phyloP scores from a whole-genome alignment of 2,113 vertebrate species.

The Pelobates fuscus region DNA sequence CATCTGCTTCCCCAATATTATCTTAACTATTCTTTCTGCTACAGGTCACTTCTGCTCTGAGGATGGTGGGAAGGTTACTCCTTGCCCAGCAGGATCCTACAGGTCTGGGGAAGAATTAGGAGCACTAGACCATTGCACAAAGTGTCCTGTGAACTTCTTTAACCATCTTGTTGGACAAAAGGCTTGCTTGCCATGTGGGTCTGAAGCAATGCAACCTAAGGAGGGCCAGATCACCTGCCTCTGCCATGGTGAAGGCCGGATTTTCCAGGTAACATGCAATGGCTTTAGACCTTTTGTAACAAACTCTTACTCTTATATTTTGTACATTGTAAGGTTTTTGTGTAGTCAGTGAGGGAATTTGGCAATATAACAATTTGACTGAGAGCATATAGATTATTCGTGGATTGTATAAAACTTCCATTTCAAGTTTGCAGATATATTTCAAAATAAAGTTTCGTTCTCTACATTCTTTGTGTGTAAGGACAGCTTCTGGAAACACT shows the following conservation, averaged over 20 bases:
- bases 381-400: no score
- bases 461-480: no score
- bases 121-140: slow-evolving; percentile 60
- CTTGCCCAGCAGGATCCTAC: slow-evolving; percentile 81
- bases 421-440: no score
- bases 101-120: slow-evolving; percentile 52
- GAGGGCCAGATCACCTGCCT: slow-evolving; percentile 73
- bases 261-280: slow-evolving; percentile 78
- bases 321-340: no score
- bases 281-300: no score
- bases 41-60: slow-evolving; percentile 77
- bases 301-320: no score
- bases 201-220: slow-evolving; percentile 72
- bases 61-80: slow-evolving; percentile 55
- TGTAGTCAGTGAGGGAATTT: no score
- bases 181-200: slow-evolving; percentile 75
- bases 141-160: slow-evolving; percentile 78
- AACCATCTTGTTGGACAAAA: slow-evolving; percentile 67
- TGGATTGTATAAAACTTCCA: no score
- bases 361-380: no score
- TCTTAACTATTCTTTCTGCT: neutral
- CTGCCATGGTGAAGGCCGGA: slow-evolving; percentile 68
- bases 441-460: no score
- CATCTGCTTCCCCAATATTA: no score
- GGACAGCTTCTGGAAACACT: no score